Evolutionary conservation across 2,797 vertebrate species (phyloP).

Genomic region (Enteromius thamalakanensis): DNA sequence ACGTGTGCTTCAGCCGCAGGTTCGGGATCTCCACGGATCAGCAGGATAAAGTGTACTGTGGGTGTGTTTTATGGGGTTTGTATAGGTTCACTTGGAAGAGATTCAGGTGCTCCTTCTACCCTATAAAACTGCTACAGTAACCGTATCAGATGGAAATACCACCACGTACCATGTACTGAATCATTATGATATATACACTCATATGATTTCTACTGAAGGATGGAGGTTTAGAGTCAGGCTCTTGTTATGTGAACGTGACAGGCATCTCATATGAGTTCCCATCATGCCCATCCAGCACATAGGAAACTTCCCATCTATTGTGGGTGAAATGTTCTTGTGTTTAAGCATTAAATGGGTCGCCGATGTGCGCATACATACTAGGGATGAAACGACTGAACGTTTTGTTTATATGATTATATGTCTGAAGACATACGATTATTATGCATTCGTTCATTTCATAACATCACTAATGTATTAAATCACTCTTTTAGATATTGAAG

Average conservation of each 20-base stretch:
- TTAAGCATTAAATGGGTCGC: not conserved
- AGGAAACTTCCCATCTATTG: not conserved
- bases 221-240: not conserved
- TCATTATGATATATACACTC: not conserved
- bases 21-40: not conserved
- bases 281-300: not conserved
- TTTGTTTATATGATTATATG: too few species aligned
- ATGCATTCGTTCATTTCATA: too few species aligned
- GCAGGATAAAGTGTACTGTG: not conserved
- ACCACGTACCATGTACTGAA: not conserved
- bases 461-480: too few species aligned
- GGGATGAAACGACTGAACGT: too few species aligned
- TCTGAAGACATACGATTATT: too few species aligned
- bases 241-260: not conserved
- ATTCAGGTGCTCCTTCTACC: not conserved
- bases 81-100: constrained; percentile 10
- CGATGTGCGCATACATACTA: not conserved
- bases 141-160: not conserved
- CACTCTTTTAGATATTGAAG: too few species aligned
- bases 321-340: not conserved
- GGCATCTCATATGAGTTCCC: not conserved
- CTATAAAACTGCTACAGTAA: not conserved
- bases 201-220: not conserved
- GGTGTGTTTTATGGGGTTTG: constrained; percentile 23
- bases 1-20: not conserved